Percentiles rank a stretch among this genome's conserved stretches.
Evolutionary conservation across 2,888 invertebrate genomes (phyloP).

Genomic region (Cotesia congregata): DNA sequence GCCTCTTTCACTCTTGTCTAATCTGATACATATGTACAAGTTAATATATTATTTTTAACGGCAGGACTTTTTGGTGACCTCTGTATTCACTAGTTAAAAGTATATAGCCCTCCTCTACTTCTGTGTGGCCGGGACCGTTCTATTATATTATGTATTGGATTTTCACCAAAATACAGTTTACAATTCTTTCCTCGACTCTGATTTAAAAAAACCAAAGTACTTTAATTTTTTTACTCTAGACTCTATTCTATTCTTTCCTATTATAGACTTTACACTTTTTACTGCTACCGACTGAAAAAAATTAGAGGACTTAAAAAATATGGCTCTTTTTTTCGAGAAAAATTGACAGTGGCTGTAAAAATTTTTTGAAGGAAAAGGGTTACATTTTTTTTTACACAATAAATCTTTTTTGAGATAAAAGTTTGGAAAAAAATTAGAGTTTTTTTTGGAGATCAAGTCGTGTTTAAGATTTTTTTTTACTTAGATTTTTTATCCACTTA

Average conservation of each 20-base stretch:
- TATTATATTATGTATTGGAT: too few relatives aligned
- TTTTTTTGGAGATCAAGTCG: too few relatives aligned
- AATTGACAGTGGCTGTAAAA: background rate
- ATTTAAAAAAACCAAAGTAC: background rate
- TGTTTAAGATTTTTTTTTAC: too few relatives aligned
- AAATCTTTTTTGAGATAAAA: background rate
- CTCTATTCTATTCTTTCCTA: too few relatives aligned
- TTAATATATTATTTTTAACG: background rate
- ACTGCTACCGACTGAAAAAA: background rate
- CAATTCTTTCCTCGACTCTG: too few relatives aligned
- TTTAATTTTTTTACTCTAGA: background rate
- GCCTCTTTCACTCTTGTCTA: background rate
- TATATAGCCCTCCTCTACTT: background rate
- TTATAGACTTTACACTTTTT: background rate
- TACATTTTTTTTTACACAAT: background rate
- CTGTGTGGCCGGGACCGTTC: background rate
- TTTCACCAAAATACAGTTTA: too few relatives aligned
- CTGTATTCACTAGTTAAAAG: too few relatives aligned
- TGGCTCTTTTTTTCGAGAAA: background rate
- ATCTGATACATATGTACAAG: background rate
- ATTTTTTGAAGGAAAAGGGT: background rate
- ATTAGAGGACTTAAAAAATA: background rate
- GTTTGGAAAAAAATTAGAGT: too few relatives aligned
- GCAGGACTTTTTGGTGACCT: background rate
- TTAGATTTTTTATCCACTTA: too few relatives aligned